Conservation (phyloP, 2,888 invertebrate species). For the Drosophila paucipuncta region DNA sequence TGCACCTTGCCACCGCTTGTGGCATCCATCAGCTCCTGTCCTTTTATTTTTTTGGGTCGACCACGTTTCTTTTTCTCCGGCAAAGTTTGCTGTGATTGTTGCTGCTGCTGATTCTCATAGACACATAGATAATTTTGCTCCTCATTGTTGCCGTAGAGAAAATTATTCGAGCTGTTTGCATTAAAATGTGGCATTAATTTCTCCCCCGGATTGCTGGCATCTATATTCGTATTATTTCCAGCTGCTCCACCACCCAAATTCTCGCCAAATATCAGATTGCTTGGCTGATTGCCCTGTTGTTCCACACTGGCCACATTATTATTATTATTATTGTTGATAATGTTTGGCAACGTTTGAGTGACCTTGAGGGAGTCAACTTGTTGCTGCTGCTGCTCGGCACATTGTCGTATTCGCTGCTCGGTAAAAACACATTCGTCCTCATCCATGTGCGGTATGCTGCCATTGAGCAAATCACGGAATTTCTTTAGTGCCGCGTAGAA, state of each 20-base stretch:
- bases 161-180: slow-evolving; percentile 27
- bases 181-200: slow-evolving; percentile 41
- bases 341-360: background rate
- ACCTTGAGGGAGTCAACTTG: background rate
- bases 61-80: slow-evolving; percentile 95
- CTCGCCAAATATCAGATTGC: slow-evolving; percentile 35
- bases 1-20: slow-evolving; percentile 85
- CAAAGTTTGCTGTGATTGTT: slow-evolving; percentile 83
- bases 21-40: slow-evolving; percentile 86
- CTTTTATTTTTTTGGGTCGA: slow-evolving; percentile 90
- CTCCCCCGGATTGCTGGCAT: slow-evolving; percentile 34
- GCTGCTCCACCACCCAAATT: slow-evolving; percentile 5
- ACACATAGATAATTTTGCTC: slow-evolving; percentile 53
- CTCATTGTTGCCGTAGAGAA: slow-evolving; percentile 37
- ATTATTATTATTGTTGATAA: background rate
- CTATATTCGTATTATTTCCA: slow-evolving; percentile 15
- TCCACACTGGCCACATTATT: slow-evolving; percentile 4
- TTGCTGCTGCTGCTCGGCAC: slow-evolving; percentile 86
- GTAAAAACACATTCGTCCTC: slow-evolving; percentile 95
- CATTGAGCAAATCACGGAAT: slow-evolving; percentile 97
- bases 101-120: slow-evolving; percentile 43
- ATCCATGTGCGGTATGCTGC: slow-evolving; percentile 92
- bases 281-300: slow-evolving; percentile 28
- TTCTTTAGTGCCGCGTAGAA: slow-evolving; percentile 98
- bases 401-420: slow-evolving; percentile 89